Evolutionary conservation across 2,113 vertebrate genomes (phyloP), one percentile per base, ranked within the genome.

Genomic region (Penelope pileata): DNA sequence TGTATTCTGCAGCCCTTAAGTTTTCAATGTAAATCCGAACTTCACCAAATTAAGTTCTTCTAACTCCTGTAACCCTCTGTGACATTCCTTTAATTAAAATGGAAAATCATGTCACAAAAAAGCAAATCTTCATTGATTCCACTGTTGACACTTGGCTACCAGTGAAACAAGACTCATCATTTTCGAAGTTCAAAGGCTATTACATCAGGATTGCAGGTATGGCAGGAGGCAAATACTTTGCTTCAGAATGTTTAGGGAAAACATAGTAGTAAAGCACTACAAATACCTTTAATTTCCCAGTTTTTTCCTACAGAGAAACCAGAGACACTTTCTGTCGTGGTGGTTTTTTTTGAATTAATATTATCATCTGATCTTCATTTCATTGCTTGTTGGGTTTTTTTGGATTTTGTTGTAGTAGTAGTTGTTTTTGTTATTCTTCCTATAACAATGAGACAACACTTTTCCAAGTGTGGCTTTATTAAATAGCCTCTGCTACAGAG

Each of bases 361-460:
- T 8, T 74, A 88, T 42, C 4, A 76, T 47, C 38, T 45, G 66
- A 92, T 93, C 50, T 58, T 79, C 4, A 60, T 76, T 88, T 76
- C 30, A 66, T 26, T 85, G 70, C 54, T 81, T 72, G 34, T 21
- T 58, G 42, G 42, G 10, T 43, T 60, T 59, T 38, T 22, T 42
- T 72, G 34, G 36, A 43, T 43, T 15, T 30, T 56, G 29, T 32
- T 32, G 29, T 32, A 19, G 29, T 4, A 21, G 11, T 58, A 21
- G 30, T 43, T 42, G 18, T 34, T 51, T 56, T 45, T 90, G 24
- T 51, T 48, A 90, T 58, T 85, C 76, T 93, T 93, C 83, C 90
- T 94, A 45, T 32, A 87, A 58, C 51, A 95, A 84, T 75, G 40
- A 95, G 94, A 78, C 53, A 45, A 87, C 43, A 76, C 40, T 47